Base-by-base conservation (phyloP, 1,140 invertebrate genomes). In the Drosophila orosa region DNA sequence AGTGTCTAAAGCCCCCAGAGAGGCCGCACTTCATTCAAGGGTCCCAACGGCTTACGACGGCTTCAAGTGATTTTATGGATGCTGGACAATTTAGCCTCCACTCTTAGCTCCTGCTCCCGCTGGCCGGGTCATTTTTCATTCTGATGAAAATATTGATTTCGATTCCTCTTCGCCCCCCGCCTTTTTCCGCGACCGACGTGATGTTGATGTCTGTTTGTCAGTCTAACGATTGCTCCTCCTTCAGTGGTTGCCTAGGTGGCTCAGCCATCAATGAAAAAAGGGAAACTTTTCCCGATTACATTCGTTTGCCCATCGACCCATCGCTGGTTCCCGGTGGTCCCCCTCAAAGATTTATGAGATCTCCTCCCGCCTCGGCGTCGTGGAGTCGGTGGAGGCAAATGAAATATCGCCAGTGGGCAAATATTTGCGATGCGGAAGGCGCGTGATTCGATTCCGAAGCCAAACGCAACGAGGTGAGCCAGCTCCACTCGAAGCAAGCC, bases 191-290 rank as follows among this genome's bases (percentile, higher is more conserved):
- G 52, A 40, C 60, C 50, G 68, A 73, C 44, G 78, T 78, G 82
- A 79, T 79, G 82, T 76, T 87, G 83, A 86, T 86, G 83, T 86
- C 83, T 87, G 83, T 86, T 86, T 86, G 83, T 87, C 83, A 87
- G 78, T 79, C 82, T 87, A 82, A 79, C 82, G 82, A 82, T 86
- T 86, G 71, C 82, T 68, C 60, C 82, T 68, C 65, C 65, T 67
- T 75, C 82, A 78, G 71, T 55, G 80, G 75, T 75, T 74, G 65
- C 75, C 71, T 69, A 74, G 73, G 61, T 71, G 44, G 44, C n/a
- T 29, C 22, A n/a, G 33, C 17, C 50, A 44, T 48, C 61, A 75
- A 58, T 58, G 62, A 45, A 24, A 54, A 74, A 58, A 52, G 47
- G 47, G 35, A 66, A 74, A 58, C 66, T 71, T 71, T 71, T 42